Percentiles rank a stretch among this genome's conserved stretches.
Evolutionary conservation across 2,113 vertebrate species (phyloP).

Genomic region (Hypanus sabinus): DNA sequence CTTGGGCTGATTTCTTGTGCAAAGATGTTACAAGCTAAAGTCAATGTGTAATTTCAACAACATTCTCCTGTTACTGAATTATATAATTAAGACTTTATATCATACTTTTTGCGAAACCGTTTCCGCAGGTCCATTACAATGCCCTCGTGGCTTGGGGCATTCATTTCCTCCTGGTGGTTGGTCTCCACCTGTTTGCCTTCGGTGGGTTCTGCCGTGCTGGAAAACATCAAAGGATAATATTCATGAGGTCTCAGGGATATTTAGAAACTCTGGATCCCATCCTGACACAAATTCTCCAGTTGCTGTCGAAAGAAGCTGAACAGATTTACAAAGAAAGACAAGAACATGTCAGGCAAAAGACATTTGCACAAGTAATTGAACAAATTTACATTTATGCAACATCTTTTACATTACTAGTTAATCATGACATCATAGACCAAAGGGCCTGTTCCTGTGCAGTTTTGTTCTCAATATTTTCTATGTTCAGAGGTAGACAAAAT

Average conservation of each 20-base stretch:
- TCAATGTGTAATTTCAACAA: not conserved
- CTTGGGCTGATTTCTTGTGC: too few species aligned
- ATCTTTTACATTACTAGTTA: not conserved
- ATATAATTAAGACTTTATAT: too few species aligned
- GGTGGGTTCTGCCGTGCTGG: not conserved
- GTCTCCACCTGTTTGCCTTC: not conserved
- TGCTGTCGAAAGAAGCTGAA: too few species aligned
- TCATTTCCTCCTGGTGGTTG: not conserved
- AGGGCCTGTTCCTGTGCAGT: too few species aligned
- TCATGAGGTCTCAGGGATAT: not conserved
- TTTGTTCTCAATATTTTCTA: too few species aligned
- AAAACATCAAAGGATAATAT: not conserved
- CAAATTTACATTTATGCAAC: not conserved
- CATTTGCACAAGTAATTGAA: not conserved
- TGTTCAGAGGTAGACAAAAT: too few species aligned
- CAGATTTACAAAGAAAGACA: not conserved
- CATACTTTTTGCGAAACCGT: conserved; percentile 31
- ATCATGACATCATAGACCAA: too few species aligned
- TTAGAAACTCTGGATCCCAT: too few species aligned
- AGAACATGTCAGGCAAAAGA: not conserved
- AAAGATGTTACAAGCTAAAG: too few species aligned
- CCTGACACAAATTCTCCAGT: not conserved
- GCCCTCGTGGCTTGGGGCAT: too few species aligned
- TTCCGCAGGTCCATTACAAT: not conserved
- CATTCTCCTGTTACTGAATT: too few species aligned